phyloP scores from a whole-genome alignment of 2,797 vertebrate species.

The Meriones psammophilus region DNA sequence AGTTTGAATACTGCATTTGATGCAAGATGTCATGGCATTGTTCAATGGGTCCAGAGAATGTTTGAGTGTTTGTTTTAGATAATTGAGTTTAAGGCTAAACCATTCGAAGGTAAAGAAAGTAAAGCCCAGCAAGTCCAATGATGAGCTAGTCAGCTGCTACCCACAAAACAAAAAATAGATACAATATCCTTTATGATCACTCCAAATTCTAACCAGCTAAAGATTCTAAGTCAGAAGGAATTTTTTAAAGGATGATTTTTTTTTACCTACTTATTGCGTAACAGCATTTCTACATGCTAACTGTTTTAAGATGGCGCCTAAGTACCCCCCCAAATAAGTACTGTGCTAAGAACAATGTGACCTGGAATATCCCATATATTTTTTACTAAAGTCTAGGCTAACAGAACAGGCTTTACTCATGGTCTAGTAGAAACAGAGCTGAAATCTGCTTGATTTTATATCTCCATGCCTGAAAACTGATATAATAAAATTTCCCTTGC shows the following conservation, averaged over 20 bases:
- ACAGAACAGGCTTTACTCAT: not conserved
- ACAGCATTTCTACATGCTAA: not conserved
- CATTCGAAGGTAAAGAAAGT: not conserved
- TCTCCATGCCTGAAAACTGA: not conserved
- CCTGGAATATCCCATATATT: not conserved
- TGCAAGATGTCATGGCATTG: not conserved
- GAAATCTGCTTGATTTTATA: constrained; percentile 15
- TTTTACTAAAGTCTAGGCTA: not conserved
- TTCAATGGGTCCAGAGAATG: not conserved
- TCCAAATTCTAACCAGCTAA: constrained; percentile 40
- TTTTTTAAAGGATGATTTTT: not conserved
- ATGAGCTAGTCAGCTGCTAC: not conserved
- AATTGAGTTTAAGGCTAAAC: constrained; percentile 22
- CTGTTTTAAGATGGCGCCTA: not conserved
- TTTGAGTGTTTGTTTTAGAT: not conserved
- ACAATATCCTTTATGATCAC: not conserved
- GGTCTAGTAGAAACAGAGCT: constrained; percentile 10
- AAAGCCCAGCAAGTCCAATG: not conserved
- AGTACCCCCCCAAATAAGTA: not conserved
- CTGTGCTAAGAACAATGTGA: not conserved
- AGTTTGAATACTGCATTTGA: not conserved
- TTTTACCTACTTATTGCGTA: constrained; percentile 36
- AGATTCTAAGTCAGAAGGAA: constrained; percentile 45
- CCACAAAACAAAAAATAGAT: not conserved
- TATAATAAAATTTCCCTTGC: not conserved